Conservation (phyloP, 2,113 vertebrate species). For the Procavia capensis region DNA sequence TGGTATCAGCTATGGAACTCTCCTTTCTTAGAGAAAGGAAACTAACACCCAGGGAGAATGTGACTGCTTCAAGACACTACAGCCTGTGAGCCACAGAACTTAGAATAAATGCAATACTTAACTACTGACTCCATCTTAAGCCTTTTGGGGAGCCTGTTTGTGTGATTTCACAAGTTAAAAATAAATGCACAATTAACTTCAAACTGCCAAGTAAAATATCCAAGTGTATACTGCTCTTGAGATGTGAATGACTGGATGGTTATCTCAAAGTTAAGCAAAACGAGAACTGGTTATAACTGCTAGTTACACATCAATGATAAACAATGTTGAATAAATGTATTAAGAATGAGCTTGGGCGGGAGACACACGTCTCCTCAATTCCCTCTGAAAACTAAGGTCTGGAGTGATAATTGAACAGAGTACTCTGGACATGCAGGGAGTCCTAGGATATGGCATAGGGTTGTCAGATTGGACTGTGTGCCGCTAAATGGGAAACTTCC, state of each 20-base stretch:
- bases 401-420: no score
- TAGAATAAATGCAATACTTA: not conserved
- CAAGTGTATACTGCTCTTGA: slow-evolving; percentile 24
- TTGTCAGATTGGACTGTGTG: no score
- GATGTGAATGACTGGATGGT: slow-evolving; percentile 64
- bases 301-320: slow-evolving; percentile 75
- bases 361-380: no score
- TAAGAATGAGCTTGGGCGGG: not conserved
- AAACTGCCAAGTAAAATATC: slow-evolving; percentile 71
- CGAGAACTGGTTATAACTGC: slow-evolving; percentile 4
- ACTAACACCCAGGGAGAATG: not conserved
- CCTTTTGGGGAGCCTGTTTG: not conserved
- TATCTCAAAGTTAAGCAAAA: slow-evolving; percentile 66
- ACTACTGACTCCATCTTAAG: not conserved
- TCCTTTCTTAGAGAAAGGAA: not conserved
- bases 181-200: not conserved
- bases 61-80: not conserved
- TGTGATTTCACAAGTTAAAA: not conserved
- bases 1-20: not conserved
- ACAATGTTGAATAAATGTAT: slow-evolving; percentile 44
- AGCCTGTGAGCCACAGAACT: not conserved
- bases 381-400: no score
- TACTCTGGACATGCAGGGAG: no score
- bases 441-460: no score
- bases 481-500: no score